Evolutionary conservation across 1,140 invertebrate species (phyloP).

Genomic region (Schlechtendalia chinensis): DNA sequence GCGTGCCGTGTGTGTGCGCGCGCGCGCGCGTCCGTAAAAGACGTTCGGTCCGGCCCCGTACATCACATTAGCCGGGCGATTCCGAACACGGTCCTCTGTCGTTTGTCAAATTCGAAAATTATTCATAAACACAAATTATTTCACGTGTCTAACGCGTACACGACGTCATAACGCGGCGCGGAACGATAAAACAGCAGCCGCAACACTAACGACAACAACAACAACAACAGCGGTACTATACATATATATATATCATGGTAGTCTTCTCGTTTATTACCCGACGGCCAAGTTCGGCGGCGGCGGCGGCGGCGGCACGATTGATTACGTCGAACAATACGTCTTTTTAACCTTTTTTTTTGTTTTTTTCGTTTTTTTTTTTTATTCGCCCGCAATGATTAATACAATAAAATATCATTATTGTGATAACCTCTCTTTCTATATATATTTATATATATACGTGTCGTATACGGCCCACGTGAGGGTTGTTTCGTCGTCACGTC

Average conservation of each 20-base stretch:
- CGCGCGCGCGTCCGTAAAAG: too few relatives aligned
- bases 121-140: slow-evolving; percentile 36
- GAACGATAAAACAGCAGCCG: background rate
- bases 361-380: background rate
- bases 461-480: background rate
- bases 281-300: background rate
- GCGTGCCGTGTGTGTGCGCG: too few relatives aligned
- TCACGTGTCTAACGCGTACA: slow-evolving; percentile 10
- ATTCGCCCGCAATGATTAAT: background rate
- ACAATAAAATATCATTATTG: background rate
- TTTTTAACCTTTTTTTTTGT: too few relatives aligned
- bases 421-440: too few relatives aligned
- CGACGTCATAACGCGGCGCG: background rate
- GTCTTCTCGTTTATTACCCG: background rate
- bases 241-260: background rate
- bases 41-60: background rate
- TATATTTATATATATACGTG: background rate
- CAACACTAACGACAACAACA: too few relatives aligned
- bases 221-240: background rate
- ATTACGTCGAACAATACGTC: background rate
- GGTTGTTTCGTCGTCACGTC: slow-evolving; percentile 24
- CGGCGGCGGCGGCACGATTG: background rate
- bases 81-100: background rate
- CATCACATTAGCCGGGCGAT: background rate
- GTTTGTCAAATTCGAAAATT: slow-evolving; percentile 41